Conservation (phyloP, 2,113 vertebrate genomes). For the Orcinus orca region DNA sequence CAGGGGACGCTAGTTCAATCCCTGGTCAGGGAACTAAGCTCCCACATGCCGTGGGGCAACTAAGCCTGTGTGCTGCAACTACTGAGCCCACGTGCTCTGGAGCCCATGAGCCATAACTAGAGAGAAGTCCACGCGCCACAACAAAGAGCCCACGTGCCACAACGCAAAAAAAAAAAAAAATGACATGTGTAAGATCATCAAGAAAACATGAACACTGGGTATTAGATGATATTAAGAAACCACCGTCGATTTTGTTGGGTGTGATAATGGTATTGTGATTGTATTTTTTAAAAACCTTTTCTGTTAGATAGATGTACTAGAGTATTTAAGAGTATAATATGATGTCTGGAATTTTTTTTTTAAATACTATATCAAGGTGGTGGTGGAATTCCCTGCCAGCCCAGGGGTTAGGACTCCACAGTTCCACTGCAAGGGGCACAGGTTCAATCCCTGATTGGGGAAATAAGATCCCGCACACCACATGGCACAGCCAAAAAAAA, state of each 20-base stretch:
- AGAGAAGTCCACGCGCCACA: rapidly evolving
- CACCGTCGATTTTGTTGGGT: not conserved
- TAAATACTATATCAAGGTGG: not conserved
- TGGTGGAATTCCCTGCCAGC: not conserved
- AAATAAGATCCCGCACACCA: not conserved
- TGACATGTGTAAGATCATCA: not conserved
- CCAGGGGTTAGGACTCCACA: not conserved
- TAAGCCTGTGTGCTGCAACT: too few relatives aligned
- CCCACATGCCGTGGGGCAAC: too few relatives aligned
- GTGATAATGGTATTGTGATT: not conserved
- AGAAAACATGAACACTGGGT: not conserved
- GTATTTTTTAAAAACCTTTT: not conserved
- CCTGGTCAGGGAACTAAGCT: too few relatives aligned
- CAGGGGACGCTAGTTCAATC: too few relatives aligned
- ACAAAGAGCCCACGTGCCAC: too few relatives aligned
- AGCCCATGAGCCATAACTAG: too few relatives aligned
- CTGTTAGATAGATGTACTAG: not conserved
- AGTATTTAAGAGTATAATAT: not conserved
- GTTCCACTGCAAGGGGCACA: not conserved
- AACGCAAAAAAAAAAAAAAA: too few relatives aligned
- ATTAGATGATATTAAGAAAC: not conserved
- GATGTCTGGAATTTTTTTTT: not conserved
- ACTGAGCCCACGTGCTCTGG: rapidly evolving
- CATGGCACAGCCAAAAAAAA: not conserved
- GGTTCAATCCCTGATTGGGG: not conserved